These are phyloP conservation scores for Daboia siamensis DNA, from an alignment of 2,113 vertebrate species.

Conservation along the genomic window DNA sequence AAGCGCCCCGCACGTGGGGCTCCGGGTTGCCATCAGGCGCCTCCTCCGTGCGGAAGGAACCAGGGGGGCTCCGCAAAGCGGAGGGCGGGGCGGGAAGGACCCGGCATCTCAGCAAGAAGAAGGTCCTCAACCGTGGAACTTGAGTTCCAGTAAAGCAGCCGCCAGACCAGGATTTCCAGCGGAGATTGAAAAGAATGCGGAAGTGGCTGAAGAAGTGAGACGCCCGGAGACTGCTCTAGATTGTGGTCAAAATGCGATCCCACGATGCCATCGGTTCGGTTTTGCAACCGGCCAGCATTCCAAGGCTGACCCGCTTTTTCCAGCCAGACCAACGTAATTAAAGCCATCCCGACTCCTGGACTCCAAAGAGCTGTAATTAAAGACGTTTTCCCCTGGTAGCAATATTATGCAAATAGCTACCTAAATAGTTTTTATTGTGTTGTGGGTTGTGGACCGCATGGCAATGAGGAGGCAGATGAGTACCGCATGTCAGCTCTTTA, in stretches of 20 bases:
- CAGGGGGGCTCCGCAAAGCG: not conserved
- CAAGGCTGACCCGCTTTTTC: not conserved
- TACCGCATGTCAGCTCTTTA: too few species aligned
- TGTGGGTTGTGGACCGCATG: too few species aligned
- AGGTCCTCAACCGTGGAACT: not conserved
- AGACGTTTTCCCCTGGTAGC: not conserved
- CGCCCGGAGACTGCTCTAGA: not conserved
- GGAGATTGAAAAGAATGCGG: not conserved
- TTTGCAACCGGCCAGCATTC: not conserved
- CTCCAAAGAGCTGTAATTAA: not conserved
- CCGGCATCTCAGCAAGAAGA: not conserved
- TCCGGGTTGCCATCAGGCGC: not conserved
- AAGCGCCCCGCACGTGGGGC: not conserved
- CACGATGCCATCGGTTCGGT: not conserved
- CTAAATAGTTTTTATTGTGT: not conserved
- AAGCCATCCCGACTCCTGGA: not conserved
- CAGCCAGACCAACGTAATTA: not conserved
- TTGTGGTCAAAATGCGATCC: not conserved
- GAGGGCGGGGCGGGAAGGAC: not conserved
- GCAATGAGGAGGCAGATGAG: too few species aligned
- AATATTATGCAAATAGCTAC: not conserved
- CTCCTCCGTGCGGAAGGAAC: not conserved
- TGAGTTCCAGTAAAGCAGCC: not conserved
- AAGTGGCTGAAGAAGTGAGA: not conserved
- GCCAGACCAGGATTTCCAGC: not conserved